A percentile compares a stretch with the other conserved stretches of the same genome.
Evolutionary conservation across 2,888 invertebrate genomes (phyloP).

Genomic region (Vesta saturnalis): DNA sequence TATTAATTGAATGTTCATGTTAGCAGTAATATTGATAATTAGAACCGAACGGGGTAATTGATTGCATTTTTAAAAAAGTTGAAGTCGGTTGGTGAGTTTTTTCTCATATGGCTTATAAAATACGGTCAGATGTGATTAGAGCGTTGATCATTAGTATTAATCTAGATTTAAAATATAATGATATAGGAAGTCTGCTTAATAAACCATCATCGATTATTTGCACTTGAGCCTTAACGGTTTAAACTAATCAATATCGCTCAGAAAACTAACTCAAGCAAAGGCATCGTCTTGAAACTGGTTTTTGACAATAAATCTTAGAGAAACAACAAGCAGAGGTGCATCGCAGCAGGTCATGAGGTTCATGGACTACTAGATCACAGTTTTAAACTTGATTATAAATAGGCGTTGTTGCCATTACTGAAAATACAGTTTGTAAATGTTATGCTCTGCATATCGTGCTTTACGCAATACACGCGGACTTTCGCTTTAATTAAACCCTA

Average conservation of each 20-base stretch:
- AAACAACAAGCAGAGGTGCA: constrained; percentile 56
- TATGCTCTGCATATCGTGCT: constrained; percentile 34
- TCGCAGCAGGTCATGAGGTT: constrained; percentile 61
- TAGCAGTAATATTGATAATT: background rate
- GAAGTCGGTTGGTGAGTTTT: background rate
- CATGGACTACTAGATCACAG: constrained; percentile 60
- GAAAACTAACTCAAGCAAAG: constrained; percentile 52
- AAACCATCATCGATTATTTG: constrained; percentile 27
- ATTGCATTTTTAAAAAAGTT: no score
- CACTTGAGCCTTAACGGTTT: constrained; percentile 29
- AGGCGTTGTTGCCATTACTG: no score
- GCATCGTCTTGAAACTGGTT: constrained; percentile 54
- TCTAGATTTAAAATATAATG: constrained; percentile 32
- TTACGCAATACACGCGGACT: constrained; percentile 36
- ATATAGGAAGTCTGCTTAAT: constrained; percentile 37
- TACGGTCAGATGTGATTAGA: background rate
- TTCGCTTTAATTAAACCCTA: constrained; percentile 34
- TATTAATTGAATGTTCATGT: background rate
- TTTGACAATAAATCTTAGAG: constrained; percentile 57
- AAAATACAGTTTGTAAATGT: constrained; percentile 35
- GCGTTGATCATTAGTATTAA: constrained; percentile 9
- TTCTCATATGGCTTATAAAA: no score
- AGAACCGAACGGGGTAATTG: background rate
- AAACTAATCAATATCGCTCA: no score
- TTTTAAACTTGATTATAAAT: no score